Percentiles rank a stretch among this genome's conserved stretches.
Conservation (phyloP, 2,797 vertebrate genomes). For the Arremon brunneinucha region DNA sequence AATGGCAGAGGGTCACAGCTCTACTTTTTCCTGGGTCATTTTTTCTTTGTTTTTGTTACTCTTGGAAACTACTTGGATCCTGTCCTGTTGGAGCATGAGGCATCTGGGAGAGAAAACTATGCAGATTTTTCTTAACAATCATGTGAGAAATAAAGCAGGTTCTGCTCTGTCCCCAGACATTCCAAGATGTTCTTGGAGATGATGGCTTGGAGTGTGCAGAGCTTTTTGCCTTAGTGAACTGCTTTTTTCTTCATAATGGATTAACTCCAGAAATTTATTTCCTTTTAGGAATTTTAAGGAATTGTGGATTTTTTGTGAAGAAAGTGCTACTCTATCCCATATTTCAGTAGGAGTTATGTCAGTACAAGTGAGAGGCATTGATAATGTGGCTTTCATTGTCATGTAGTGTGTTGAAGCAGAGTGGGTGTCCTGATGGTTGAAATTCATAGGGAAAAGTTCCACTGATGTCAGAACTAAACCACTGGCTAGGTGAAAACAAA, state of each 20-base stretch:
- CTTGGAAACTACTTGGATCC: background rate
- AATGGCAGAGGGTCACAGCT: background rate
- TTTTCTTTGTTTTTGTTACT: background rate
- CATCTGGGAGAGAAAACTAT: background rate
- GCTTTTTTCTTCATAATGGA: background rate
- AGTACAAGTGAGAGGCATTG: background rate
- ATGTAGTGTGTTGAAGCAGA: background rate
- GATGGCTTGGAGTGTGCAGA: background rate
- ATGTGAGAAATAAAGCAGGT: background rate
- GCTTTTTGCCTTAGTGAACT: background rate
- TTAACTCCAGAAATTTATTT: background rate
- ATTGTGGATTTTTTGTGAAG: background rate
- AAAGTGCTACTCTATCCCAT: background rate
- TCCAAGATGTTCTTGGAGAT: background rate
- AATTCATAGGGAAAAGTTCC: background rate
- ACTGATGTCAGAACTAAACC: background rate
- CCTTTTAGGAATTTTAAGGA: background rate
- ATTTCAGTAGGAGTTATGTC: background rate
- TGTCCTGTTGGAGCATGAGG: background rate
- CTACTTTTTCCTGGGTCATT: background rate
- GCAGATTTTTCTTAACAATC: background rate
- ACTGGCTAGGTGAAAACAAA: background rate
- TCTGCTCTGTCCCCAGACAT: background rate
- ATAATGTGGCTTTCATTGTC: accelerated
- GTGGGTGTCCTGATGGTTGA: background rate